Evolutionary conservation across 2,888 invertebrate species (phyloP), one percentile per base, ranked within the genome.

Genomic region (Phymatocera aterrima): DNA sequence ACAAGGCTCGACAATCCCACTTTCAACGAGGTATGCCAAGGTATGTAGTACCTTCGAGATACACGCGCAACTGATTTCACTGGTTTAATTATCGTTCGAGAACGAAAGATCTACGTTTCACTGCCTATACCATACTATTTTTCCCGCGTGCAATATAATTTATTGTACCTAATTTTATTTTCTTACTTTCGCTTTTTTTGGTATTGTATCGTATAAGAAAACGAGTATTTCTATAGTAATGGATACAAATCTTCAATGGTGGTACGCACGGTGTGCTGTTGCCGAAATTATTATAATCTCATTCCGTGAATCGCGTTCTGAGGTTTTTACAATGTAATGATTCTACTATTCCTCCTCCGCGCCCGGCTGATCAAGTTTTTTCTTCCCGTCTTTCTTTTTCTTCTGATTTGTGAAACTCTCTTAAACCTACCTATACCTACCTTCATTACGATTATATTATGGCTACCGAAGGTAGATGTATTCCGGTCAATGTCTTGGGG

Each of bases 351-450:
- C 18, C n/a, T 37, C 8, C 10, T 64, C 6, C 18, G 37, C 37
- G 37, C 64, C 15, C 5, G 34, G 37, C n/a, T 46, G 68, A 18
- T 65, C 31, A 6, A 24, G 34, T 48, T 5, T 60, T 79, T 43
- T 72, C 37, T 46, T 40, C 75, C 80, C 28, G 51, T 48, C 2
- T 57, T 84, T 37, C n/a, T 82, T 31, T 31, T 72, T 51, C 3
- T 81, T 21, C 21, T 51, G 15, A 18, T 21, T n/a, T 51, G n/a
- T n/a, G n/a, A n/a, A n/a, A n/a, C n/a, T 51, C 5, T 3, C 51
- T n/a, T 51, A n/a, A 3, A 31, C 40, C 18, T 34, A 37, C n/a
- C 40, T 34, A 10, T 15, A 21, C 18, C 15, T 43, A 28, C 28
- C 10, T 6, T 18, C n/a, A 51, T 31, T 31, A 51, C 34, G 31